A percentile compares a stretch with the other conserved stretches of the same genome.
phyloP scores from a whole-genome alignment of 2,888 invertebrate genomes.

The Eupithecia exiguata region DNA sequence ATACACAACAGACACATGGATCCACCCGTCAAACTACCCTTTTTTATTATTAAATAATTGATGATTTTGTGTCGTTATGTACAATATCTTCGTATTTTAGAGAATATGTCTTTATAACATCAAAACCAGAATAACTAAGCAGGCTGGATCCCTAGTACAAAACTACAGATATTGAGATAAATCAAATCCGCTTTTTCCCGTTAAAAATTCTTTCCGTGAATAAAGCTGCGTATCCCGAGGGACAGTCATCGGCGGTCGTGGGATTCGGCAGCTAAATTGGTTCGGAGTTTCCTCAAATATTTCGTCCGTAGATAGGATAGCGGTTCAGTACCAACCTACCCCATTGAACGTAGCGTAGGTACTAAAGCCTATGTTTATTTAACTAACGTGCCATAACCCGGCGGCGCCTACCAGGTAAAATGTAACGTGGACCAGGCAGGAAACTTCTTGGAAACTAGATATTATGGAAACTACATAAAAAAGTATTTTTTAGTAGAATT shows the following conservation, averaged over 20 bases:
- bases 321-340: background rate
- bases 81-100: no score
- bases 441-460: no score
- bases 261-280: slow-evolving; percentile 73
- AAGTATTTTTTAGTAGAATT: no score
- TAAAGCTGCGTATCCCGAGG: slow-evolving; percentile 68
- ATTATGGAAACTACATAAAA: no score
- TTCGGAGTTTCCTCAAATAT: slow-evolving; percentile 59
- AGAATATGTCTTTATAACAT: background rate
- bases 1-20: no score
- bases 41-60: no score
- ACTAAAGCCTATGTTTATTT: no score
- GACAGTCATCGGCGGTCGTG: slow-evolving; percentile 71
- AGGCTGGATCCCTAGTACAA: background rate
- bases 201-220: slow-evolving; percentile 72
- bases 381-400: no score
- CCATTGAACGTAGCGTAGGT: background rate
- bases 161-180: slow-evolving; percentile 49
- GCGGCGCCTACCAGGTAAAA: no score
- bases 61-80: no score
- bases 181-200: slow-evolving; percentile 61
- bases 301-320: slow-evolving; percentile 3
- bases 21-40: no score
- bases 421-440: no score
- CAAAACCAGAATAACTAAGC: background rate